Conservation (phyloP, 35 echinoderm and acorn worm species). For the Stichopus chloronotus region DNA sequence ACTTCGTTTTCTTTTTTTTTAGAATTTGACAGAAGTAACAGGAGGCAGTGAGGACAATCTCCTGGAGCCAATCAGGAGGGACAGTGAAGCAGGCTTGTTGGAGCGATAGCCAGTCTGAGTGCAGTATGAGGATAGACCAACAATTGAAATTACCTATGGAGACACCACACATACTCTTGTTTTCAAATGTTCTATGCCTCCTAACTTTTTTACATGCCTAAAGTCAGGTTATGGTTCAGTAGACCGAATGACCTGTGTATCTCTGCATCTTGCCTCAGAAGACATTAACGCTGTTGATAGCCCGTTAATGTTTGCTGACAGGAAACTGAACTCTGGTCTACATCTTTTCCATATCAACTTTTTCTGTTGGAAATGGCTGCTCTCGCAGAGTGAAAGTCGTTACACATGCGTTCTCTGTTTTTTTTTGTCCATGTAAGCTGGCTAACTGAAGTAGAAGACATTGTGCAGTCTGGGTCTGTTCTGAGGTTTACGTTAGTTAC, state of each 20-base stretch:
- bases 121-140: background rate
- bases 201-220: background rate
- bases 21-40: conserved; percentile 49
- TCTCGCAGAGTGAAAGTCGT: too few relatives aligned
- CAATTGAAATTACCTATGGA: background rate
- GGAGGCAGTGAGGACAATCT: conserved; percentile 59
- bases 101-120: conserved; percentile 28
- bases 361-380: too few relatives aligned
- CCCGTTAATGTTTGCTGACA: too few relatives aligned
- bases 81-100: conserved; percentile 74
- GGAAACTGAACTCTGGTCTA: too few relatives aligned
- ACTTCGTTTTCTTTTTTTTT: background rate
- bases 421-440: too few relatives aligned
- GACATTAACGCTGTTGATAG: too few relatives aligned
- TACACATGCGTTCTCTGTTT: too few relatives aligned
- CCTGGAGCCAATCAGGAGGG: conserved; percentile 60
- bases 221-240: background rate
- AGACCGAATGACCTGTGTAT: background rate
- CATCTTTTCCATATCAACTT: too few relatives aligned
- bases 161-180: background rate
- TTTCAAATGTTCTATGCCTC: background rate
- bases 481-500: too few relatives aligned
- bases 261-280: background rate
- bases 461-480: too few relatives aligned
- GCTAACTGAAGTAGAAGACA: too few relatives aligned